Percentiles rank a stretch among this genome's conserved stretches.
Evolutionary conservation across 2,113 vertebrate genomes (phyloP).

Genomic region (Paradoxurus hermaphroditus): DNA sequence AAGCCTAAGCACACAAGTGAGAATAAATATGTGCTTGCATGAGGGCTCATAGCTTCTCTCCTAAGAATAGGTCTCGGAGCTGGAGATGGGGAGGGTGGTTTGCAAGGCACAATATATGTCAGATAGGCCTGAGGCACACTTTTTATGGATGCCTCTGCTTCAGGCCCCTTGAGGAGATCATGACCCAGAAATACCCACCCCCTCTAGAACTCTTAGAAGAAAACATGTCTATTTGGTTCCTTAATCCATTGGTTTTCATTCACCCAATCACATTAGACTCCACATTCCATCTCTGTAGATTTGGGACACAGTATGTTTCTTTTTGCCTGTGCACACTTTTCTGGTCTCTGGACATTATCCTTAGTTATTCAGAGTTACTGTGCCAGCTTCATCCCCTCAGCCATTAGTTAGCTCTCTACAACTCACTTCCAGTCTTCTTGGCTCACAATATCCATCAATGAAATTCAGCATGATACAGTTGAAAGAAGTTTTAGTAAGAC

Average conservation of each 20-base stretch:
- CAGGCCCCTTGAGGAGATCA: not conserved
- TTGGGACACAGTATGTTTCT: not conserved
- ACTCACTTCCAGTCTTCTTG: not conserved
- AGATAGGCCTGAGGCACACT: too few relatives aligned
- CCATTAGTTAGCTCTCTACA: not conserved
- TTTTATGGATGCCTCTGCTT: not conserved
- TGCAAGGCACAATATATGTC: rapidly evolving
- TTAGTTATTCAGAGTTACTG: not conserved
- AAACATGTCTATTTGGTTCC: not conserved
- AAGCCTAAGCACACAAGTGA: not conserved
- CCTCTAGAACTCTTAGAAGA: not conserved
- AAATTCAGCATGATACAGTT: not conserved
- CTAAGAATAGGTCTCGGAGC: not conserved
- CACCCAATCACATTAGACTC: not conserved
- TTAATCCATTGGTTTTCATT: not conserved
- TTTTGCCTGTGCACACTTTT: not conserved
- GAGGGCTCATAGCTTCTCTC: not conserved
- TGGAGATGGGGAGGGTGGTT: not conserved
- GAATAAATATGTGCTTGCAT: not conserved
- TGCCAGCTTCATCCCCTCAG: not conserved
- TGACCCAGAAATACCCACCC: not conserved
- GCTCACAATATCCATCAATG: not conserved
- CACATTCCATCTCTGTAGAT: not conserved
- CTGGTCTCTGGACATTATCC: not conserved
- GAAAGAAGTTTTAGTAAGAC: not conserved